A percentile compares a stretch with the other conserved stretches of the same genome.
Evolutionary conservation across 2,888 invertebrate species (phyloP).

Genomic region (Diloba caeruleocephala): DNA sequence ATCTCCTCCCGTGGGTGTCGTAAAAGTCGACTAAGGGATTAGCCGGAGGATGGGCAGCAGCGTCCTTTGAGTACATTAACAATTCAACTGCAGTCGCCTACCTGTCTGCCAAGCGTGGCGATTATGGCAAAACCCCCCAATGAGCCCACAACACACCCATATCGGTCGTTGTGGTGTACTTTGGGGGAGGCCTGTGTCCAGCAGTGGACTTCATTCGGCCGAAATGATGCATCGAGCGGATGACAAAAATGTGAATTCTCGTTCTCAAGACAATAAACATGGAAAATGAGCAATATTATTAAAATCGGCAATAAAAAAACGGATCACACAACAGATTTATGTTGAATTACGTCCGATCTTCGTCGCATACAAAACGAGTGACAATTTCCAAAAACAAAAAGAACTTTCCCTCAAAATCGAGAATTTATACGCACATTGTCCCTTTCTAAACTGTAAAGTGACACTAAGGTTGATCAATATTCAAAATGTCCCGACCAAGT

Average conservation of each 20-base stretch:
- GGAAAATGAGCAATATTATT: slow-evolving; percentile 21
- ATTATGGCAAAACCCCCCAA: too few species aligned
- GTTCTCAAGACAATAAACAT: slow-evolving; percentile 43
- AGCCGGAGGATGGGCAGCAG: too few species aligned
- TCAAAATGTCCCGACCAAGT: slow-evolving; percentile 77
- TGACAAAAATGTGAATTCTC: slow-evolving; percentile 20
- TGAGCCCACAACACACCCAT: too few species aligned
- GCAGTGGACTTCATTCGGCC: too few species aligned
- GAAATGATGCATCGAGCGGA: too few species aligned
- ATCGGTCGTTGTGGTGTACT: too few species aligned
- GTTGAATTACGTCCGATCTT: slow-evolving; percentile 43
- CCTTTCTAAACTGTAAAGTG: slow-evolving; percentile 58
- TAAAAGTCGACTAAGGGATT: too few species aligned
- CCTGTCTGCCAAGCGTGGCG: too few species aligned
- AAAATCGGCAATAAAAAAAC: slow-evolving; percentile 47
- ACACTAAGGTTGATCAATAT: slow-evolving; percentile 77
- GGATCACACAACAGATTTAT: slow-evolving; percentile 49
- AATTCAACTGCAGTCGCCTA: too few species aligned
- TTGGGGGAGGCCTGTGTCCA: too few species aligned
- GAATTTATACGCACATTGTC: slow-evolving; percentile 62
- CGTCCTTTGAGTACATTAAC: too few species aligned
- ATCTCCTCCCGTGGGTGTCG: too few species aligned
- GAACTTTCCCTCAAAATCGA: slow-evolving; percentile 75
- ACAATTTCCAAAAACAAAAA: slow-evolving; percentile 49
- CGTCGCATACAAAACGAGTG: slow-evolving; percentile 59